These are phyloP conservation scores for Mirza zaza DNA, from an alignment of 2,113 vertebrate genomes.

Conservation along the genomic window DNA sequence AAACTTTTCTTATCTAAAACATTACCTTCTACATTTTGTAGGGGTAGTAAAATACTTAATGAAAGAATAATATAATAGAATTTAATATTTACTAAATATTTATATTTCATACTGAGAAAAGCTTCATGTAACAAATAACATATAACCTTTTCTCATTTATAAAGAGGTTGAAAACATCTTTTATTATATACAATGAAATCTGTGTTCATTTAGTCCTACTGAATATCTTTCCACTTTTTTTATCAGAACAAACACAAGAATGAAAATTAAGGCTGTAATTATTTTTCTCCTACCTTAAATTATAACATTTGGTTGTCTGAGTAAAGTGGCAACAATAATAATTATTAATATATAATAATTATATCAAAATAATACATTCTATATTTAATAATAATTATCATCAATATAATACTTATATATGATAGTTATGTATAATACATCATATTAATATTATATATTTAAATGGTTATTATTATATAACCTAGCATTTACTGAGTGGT, in stretches of 20 bases:
- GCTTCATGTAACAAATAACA: background rate
- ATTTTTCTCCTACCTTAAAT: background rate
- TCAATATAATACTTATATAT: too few relatives aligned
- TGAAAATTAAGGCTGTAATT: background rate
- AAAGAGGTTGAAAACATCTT: background rate
- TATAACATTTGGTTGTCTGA: background rate
- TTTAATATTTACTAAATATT: background rate
- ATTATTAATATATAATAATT: background rate
- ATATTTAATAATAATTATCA: too few relatives aligned
- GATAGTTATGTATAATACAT: background rate
- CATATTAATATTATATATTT: background rate
- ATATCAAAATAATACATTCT: too few relatives aligned
- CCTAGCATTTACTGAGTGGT: background rate
- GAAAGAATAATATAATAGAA: background rate
- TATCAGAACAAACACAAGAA: background rate
- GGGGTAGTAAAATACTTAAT: background rate
- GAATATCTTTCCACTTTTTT: background rate
- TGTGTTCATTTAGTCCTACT: background rate
- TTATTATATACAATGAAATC: background rate
- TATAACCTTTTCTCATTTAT: background rate
- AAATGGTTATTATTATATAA: background rate
- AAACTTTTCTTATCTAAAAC: background rate
- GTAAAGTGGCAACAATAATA: background rate
- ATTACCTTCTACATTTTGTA: background rate
- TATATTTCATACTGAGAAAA: background rate